Evolutionary conservation across 2,888 invertebrate genomes (phyloP), one percentile per base, ranked within the genome.

Genomic region (Netelia virgata): DNA sequence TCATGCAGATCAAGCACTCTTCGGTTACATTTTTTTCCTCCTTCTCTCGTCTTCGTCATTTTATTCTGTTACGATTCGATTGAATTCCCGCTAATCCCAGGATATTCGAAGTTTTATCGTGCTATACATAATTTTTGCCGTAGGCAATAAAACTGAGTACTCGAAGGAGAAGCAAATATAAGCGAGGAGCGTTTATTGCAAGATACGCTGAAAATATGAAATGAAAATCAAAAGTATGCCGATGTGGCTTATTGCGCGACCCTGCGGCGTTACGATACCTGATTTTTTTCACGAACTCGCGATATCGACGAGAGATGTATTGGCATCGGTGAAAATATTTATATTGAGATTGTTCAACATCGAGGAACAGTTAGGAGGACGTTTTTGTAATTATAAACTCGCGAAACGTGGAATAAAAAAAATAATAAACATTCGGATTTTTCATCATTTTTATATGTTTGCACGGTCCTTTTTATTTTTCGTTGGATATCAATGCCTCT

Each of bases 401-500:
- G 59, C 55, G 14, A 20, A 43, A 61, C 14, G 23, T 47, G 11
- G 14, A 14, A 47, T 47, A 57, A 57, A 43, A 18, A 70, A 64
- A 43, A 20, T 36, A 10, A 8, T n/a, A 20, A 16, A n/a, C n/a
- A 53, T 53, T 9, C 23, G 3, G 6, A n/a, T 50, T 82, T 73
- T 70, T 20, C 14, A 64, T 47, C n/a, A 28, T 16, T n/a, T 9
- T 20, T 28, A 43, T 74, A 59, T 72, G 28, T 72, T 75, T 79
- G 69, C 70, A 72, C 41, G 18, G 10, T 57, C 36, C 66, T 66
- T 63, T 28, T 74, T 63, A 79, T 79, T 66, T 77, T 69, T 28
- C 73, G 59, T 28, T 43, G 68, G 18, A 69, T 79, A 82, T 78
- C 76, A 68, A 83, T 83, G 78, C 36, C 72, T 66, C 68, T 75